Evolutionary conservation across 2,888 invertebrate species (phyloP), one percentile per base, ranked within the genome.

Genomic region (Oligia fasciuncula): DNA sequence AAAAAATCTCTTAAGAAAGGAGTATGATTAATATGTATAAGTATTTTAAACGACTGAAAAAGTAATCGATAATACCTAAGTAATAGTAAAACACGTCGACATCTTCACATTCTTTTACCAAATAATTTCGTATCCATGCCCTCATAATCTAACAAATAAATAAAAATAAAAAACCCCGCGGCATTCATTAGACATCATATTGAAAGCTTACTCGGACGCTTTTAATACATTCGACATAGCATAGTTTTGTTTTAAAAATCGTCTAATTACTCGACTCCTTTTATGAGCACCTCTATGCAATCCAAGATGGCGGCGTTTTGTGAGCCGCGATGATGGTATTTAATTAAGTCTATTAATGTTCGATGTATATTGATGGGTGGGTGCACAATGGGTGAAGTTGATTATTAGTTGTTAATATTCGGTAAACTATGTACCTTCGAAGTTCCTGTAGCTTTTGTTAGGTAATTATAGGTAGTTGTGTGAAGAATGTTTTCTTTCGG

Each of bases 111-210:
- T 9, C 8, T 17, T 29, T 40, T 23, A 57, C 23, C 14, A 70
- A 19, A 5, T 8, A 17, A 46, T 11, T 80, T 74, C 85, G 78
- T 78, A 90, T 93, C 93, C 90, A 90, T 69, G 68, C 9, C 8
- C 17, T n/a, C 0, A 4, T 0, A 74, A 82, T 88, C 86, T 77
- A 69, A 72, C 8, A 83, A 71, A 81, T 82, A 81, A 84, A 88
- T 87, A 92, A 92, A 79, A 87, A 73, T 63, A 89, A 91, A 91
- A 93, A 91, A 93, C 88, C 90, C 86, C 77, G 83, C 77, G 86
- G 91, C 93, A 93, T 96, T 96, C 96, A 96, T 96, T 96, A 96
- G 95, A 88, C 92, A 90, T 92, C 93, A 96, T 68, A 80, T 95
- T 96, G 96, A 96, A 96, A 94, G 96, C 95, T 94, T 93, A 93